Conservation (phyloP, 2,113 vertebrate species). For the Heptranchias perlo region DNA sequence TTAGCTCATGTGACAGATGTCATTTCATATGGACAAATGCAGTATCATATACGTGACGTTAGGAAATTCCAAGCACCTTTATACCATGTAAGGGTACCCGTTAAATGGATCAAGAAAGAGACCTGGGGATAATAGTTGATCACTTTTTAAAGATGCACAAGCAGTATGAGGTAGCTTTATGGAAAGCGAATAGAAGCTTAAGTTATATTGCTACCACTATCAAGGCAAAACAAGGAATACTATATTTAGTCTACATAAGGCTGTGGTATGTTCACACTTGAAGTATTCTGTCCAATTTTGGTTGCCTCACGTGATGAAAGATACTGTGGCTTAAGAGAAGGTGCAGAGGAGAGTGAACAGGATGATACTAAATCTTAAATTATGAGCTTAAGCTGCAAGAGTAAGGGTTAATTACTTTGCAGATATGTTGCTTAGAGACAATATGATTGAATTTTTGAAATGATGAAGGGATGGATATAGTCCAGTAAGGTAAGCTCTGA, state of each 20-base stretch:
- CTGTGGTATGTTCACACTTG: background rate
- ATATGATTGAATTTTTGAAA: background rate
- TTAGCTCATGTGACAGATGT: background rate
- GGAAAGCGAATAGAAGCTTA: background rate
- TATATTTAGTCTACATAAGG: background rate
- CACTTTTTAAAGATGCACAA: background rate
- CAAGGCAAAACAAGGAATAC: too few relatives aligned
- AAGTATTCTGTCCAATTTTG: background rate
- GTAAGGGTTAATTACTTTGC: background rate
- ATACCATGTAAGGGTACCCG: background rate
- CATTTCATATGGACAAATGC: background rate
- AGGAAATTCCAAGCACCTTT: background rate
- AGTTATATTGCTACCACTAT: too few relatives aligned
- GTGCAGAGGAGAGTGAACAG: background rate
- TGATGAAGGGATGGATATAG: background rate
- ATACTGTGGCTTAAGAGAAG: background rate
- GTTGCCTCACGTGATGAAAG: background rate
- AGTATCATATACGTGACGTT: background rate
- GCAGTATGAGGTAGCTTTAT: background rate
- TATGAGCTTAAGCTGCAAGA: background rate
- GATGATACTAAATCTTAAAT: background rate
- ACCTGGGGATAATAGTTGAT: background rate
- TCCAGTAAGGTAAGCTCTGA: background rate
- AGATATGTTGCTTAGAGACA: background rate
- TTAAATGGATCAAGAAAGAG: background rate